These are phyloP conservation scores for Ailurus styani DNA, from an alignment of 2,113 vertebrate species.

Conservation along the genomic window DNA sequence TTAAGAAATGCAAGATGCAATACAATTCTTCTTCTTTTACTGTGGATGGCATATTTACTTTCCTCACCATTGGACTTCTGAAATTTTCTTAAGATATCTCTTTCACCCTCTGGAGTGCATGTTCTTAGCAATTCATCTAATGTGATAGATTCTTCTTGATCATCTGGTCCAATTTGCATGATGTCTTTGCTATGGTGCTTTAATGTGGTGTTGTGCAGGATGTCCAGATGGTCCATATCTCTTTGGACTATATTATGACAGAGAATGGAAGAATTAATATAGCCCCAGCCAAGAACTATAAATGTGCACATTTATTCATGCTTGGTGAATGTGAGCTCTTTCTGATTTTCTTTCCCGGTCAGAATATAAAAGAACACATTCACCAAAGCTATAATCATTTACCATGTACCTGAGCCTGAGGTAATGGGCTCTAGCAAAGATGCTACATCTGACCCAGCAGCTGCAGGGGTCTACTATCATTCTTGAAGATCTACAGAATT, in stretches of 20 bases:
- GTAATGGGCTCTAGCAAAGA: neutral
- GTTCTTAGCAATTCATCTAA: neutral
- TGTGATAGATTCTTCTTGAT: neutral
- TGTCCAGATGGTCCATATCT: neutral
- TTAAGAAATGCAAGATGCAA: neutral
- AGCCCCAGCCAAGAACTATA: neutral
- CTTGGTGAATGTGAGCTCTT: neutral
- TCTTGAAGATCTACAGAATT: neutral
- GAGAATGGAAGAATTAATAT: neutral
- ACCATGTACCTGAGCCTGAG: neutral
- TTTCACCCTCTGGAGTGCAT: neutral
- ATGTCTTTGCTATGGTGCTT: neutral
- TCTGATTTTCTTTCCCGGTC: neutral
- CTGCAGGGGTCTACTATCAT: neutral
- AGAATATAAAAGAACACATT: neutral
- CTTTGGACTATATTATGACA: neutral
- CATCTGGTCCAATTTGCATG: neutral
- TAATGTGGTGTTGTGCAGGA: neutral
- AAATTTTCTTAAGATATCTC: neutral
- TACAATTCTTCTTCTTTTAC: neutral
- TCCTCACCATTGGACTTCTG: neutral
- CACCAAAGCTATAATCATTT: neutral
- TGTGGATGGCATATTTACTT: neutral
- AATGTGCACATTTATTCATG: neutral
- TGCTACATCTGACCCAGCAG: neutral